Base-by-base conservation (phyloP, 2,797 vertebrate species). In the Lepus oiostolus region DNA sequence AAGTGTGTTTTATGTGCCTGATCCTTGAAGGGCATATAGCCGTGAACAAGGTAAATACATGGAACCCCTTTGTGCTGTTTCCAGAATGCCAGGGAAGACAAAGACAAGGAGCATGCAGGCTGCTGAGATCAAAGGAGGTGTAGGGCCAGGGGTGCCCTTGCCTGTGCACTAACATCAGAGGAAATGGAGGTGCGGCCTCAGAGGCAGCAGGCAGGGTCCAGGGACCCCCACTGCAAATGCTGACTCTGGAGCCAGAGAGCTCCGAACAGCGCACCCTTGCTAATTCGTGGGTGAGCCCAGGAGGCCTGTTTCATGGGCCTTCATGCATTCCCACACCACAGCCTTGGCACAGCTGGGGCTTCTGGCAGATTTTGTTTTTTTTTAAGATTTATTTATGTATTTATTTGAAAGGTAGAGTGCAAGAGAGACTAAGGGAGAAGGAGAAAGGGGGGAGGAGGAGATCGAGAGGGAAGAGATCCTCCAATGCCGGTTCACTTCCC, bases 1-100 rank as follows among this genome's bases (percentile, higher is more conserved):
- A 1, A 7, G 14, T n/a, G 22, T 28, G 17, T 92, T 76, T n/a
- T 83, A 1, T 30, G 14, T 52, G 14, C 32, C 14, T 38, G 32
- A 62, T 26, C 50, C 67, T 50, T 26, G 12, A 38, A 90, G 54
- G 42, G 35, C 88, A n/a, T 5, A n/a, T 12, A 80, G 62, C 30
- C 65, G 42, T 52, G 62, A 80, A 63, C 26, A 42, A 70, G 38
- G 24, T 67, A 75, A 70, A 67, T 13, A 68, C 24, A 35, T 2
- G 28, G 28, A 7, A 35, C 3, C 2, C 10, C 60, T 58, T 28
- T n/a, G 63, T 54, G 52, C 7, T 79, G 38, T 19, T 85, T 71
- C 83, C 24, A 88, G 82, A 70, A 50, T n/a, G n/a, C 42, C 62
- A 60, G 47, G 35, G 4, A 93, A 28, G 62, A 52, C 88, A 54